Percentiles rank a stretch among this genome's conserved stretches.
These are phyloP conservation scores for Temnothorax rugatulus DNA, from an alignment of 2,888 invertebrate genomes.

Conservation along the genomic window DNA sequence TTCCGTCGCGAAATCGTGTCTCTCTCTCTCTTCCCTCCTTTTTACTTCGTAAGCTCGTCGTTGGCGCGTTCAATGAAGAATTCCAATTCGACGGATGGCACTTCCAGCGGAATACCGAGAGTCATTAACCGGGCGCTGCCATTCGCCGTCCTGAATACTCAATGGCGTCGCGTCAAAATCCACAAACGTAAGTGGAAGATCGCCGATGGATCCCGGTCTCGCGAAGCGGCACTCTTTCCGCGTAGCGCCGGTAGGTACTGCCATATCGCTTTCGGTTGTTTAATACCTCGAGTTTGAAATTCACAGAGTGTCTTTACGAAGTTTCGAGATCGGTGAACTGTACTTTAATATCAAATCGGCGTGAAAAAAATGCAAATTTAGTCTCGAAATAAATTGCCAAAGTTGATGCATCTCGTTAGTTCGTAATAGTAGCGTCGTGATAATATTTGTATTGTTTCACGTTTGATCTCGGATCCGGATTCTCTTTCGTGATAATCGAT, in stretches of 20 bases:
- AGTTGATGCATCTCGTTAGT: not conserved
- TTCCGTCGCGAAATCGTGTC: slow-evolving; percentile 24
- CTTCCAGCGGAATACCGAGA: slow-evolving; percentile 56
- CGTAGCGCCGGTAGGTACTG: not conserved
- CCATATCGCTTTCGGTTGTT: slow-evolving; percentile 14
- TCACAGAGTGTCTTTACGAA: not conserved
- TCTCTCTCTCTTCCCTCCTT: slow-evolving; percentile 13
- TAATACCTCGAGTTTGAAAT: slow-evolving; percentile 35
- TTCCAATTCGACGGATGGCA: slow-evolving; percentile 56
- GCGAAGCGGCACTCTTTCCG: not conserved
- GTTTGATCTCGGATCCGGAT: not conserved
- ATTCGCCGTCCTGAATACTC: slow-evolving; percentile 66
- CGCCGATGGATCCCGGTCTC: slow-evolving; percentile 13
- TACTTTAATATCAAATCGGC: not conserved
- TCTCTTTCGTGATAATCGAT: slow-evolving; percentile 6
- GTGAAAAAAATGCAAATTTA: slow-evolving; percentile 7
- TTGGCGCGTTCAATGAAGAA: slow-evolving; percentile 50
- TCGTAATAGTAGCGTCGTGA: not conserved
- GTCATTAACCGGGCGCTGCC: slow-evolving; percentile 51
- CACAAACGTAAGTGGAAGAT: slow-evolving; percentile 52
- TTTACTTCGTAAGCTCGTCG: slow-evolving; percentile 31
- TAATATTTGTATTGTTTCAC: not conserved
- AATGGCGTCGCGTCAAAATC: slow-evolving; percentile 51
- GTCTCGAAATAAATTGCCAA: not conserved
- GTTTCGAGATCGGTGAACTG: not conserved